phyloP scores from a whole-genome alignment of 2,113 vertebrate species.

The Vidua chalybeata region DNA sequence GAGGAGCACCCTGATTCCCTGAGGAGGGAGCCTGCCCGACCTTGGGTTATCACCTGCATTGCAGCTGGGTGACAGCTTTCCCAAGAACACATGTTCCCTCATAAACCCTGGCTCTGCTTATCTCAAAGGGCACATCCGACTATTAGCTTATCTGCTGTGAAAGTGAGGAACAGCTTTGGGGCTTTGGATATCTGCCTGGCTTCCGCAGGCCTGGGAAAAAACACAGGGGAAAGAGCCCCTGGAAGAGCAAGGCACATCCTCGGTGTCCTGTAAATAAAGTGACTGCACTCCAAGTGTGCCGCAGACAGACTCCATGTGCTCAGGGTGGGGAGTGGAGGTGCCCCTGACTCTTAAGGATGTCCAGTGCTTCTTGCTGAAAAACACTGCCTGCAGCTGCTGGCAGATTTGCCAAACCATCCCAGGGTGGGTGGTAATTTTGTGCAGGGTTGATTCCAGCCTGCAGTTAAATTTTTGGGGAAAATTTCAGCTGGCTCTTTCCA shows the following conservation, averaged over 20 bases:
- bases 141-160: conserved; percentile 73
- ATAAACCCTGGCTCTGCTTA: conserved; percentile 62
- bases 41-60: background rate
- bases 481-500: background rate
- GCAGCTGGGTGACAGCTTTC: background rate
- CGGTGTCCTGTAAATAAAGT: background rate
- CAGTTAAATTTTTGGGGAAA: background rate
- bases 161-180: conserved; percentile 53
- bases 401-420: background rate
- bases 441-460: background rate
- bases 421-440: background rate
- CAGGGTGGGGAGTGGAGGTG: background rate
- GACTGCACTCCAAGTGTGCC: rapidly evolving
- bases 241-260: background rate
- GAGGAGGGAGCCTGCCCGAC: background rate
- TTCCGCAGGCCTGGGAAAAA: conserved; percentile 30
- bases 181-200: conserved; percentile 58
- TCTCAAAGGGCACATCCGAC: conserved; percentile 70
- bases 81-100: conserved; percentile 64
- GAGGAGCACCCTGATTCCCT: background rate
- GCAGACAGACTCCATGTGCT: background rate
- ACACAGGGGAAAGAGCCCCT: background rate
- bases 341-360: background rate
- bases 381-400: background rate
- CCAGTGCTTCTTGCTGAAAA: background rate